Evolutionary conservation across 1,140 invertebrate genomes (phyloP).

Genomic region (Drosophila prosaltans): DNA sequence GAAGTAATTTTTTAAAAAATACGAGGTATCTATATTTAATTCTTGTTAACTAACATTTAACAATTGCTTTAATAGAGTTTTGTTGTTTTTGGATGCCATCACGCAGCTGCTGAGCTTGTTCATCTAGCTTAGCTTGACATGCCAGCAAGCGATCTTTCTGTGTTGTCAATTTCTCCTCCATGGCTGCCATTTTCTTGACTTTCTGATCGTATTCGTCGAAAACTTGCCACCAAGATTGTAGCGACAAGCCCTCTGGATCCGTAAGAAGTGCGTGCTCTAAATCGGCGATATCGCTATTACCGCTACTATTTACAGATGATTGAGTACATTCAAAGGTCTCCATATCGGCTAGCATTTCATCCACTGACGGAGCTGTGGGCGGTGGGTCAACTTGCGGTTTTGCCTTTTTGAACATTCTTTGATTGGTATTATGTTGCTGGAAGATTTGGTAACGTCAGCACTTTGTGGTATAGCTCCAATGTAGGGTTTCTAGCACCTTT

Average conservation of each 20-base stretch:
- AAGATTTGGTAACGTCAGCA: constrained; percentile 1
- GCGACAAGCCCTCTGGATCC: constrained; percentile 45
- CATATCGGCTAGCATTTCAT: constrained; percentile 65
- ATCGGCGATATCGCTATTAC: constrained; percentile 24
- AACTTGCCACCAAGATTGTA: constrained; percentile 61
- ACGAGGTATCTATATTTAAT: background rate
- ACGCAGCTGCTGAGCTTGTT: constrained; percentile 40
- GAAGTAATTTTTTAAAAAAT: background rate
- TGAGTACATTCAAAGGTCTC: constrained; percentile 64
- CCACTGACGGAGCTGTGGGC: constrained; percentile 59
- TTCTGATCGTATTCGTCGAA: constrained; percentile 70
- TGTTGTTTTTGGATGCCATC: constrained; percentile 57
- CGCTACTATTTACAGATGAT: background rate
- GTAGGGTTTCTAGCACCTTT: background rate
- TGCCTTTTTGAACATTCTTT: constrained; percentile 68
- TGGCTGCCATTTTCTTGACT: constrained; percentile 42
- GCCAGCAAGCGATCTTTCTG: constrained; percentile 44
- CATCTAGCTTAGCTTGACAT: constrained; percentile 54
- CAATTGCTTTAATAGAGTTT: constrained; percentile 40
- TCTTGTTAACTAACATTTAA: constrained; percentile 28
- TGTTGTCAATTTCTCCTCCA: constrained; percentile 37
- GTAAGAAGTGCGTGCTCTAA: constrained; percentile 56
- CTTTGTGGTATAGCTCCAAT: background rate
- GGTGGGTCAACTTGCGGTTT: constrained; percentile 62
- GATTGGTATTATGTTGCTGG: background rate